A percentile compares a stretch with the other conserved stretches of the same genome.
Evolutionary conservation across 2,888 invertebrate species (phyloP).

Genomic region (Eilema caniola): DNA sequence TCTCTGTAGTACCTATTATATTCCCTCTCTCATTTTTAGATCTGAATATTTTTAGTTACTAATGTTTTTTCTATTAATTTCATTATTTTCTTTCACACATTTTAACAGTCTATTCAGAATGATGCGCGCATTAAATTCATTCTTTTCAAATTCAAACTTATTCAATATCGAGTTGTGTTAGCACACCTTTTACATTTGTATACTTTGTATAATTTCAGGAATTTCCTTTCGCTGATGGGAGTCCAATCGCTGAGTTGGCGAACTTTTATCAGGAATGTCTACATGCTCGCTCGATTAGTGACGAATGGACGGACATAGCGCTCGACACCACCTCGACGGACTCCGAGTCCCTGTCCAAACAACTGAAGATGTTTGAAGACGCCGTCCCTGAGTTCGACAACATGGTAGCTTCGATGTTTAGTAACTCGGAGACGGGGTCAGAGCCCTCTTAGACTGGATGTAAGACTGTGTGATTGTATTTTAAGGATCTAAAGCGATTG

Average conservation of each 20-base stretch:
- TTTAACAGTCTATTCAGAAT: too few species aligned
- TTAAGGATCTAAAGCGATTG: slow-evolving; percentile 33
- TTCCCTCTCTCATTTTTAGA: too few species aligned
- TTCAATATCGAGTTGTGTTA: background rate
- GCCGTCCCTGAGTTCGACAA: slow-evolving; percentile 92
- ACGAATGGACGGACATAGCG: slow-evolving; percentile 67
- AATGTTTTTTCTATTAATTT: too few species aligned
- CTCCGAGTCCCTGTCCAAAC: slow-evolving; percentile 88
- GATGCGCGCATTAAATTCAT: too few species aligned
- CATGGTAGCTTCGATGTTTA: slow-evolving; percentile 90
- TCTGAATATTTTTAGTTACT: too few species aligned
- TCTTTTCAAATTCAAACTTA: too few species aligned
- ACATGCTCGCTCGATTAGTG: slow-evolving; percentile 85
- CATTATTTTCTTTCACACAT: too few species aligned
- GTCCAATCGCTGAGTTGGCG: slow-evolving; percentile 91
- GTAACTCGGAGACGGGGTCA: slow-evolving; percentile 72
- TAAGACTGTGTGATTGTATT: slow-evolving; percentile 47
- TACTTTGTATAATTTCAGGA: slow-evolving; percentile 84
- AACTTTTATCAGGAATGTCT: slow-evolving; percentile 93
- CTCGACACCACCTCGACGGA: slow-evolving; percentile 61
- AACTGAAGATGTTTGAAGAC: slow-evolving; percentile 91
- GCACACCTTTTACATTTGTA: background rate
- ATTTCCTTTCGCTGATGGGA: slow-evolving; percentile 92
- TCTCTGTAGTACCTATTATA: too few species aligned
- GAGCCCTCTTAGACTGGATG: slow-evolving; percentile 57